Evolutionary conservation across 92 coral and sea anemone genomes (phyloP).

Genomic region (Zoanthus sociatus): DNA sequence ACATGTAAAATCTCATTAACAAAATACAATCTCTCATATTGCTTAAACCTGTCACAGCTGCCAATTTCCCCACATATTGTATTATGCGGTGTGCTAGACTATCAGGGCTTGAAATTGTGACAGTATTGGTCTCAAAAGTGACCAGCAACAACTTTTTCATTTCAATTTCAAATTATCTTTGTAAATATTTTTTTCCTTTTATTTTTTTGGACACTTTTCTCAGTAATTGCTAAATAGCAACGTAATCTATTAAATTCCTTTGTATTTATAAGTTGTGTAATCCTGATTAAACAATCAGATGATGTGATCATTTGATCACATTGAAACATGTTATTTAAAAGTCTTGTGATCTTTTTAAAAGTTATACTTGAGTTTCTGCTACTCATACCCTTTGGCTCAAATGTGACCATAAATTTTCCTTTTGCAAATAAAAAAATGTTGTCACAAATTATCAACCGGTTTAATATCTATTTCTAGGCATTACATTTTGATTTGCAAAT

Average conservation of each 20-base stretch:
- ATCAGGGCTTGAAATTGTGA: constrained; percentile 16
- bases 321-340: constrained; percentile 8
- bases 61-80: not conserved
- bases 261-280: constrained; percentile 1
- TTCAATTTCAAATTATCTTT: not conserved
- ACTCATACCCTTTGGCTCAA: constrained; percentile 5
- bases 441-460: constrained; percentile 15
- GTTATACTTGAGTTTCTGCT: constrained; percentile 3
- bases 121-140: constrained; percentile 10
- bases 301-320: constrained; percentile 7
- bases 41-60: too few relatives aligned
- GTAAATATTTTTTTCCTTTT: too few relatives aligned
- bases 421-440: constrained; percentile 3
- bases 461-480: constrained; percentile 12
- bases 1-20: constrained; percentile 2
- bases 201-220: too few relatives aligned
- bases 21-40: not conserved
- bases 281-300: not conserved
- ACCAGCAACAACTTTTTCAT: constrained; percentile 6
- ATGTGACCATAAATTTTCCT: constrained; percentile 9
- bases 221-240: not conserved
- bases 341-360: constrained; percentile 8
- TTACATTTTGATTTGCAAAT: not conserved
- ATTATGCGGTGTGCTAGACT: constrained; percentile 5
- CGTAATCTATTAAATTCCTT: constrained; percentile 8